These are phyloP conservation scores for Cryptomyrus ogoouensis DNA, from an alignment of 2,113 vertebrate species.

Conservation along the genomic window DNA sequence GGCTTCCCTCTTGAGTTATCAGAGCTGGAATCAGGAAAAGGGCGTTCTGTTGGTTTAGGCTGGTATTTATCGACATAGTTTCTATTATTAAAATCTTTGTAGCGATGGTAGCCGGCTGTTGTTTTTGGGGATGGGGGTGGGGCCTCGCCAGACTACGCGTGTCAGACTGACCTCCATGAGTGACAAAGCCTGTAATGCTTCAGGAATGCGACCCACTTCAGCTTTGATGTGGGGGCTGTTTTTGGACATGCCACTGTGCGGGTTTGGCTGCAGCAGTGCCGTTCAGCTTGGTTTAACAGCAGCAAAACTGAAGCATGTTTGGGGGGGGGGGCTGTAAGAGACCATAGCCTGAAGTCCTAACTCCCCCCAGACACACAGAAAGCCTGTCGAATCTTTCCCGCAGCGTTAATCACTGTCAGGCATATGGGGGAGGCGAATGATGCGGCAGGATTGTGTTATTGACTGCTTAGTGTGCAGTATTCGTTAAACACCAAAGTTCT, in stretches of 20 bases:
- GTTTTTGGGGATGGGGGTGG: neutral
- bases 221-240: neutral
- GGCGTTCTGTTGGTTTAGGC: neutral
- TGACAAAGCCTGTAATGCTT: neutral
- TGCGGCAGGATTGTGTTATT: neutral
- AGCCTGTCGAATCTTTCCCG: neutral
- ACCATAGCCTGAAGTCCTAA: neutral
- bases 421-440: neutral
- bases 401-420: neutral
- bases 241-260: neutral
- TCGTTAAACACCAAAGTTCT: neutral
- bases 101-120: neutral
- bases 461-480: neutral
- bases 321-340: neutral
- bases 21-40: neutral
- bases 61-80: neutral
- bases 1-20: neutral
- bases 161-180: neutral
- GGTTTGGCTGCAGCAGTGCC: neutral
- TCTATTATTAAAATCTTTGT: neutral
- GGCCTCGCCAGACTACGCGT: neutral
- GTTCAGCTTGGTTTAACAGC: neutral
- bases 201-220: neutral
- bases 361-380: neutral
- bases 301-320: neutral